phyloP scores from a whole-genome alignment of 2,113 vertebrate species.

The Dasyprocta punctata region DNA sequence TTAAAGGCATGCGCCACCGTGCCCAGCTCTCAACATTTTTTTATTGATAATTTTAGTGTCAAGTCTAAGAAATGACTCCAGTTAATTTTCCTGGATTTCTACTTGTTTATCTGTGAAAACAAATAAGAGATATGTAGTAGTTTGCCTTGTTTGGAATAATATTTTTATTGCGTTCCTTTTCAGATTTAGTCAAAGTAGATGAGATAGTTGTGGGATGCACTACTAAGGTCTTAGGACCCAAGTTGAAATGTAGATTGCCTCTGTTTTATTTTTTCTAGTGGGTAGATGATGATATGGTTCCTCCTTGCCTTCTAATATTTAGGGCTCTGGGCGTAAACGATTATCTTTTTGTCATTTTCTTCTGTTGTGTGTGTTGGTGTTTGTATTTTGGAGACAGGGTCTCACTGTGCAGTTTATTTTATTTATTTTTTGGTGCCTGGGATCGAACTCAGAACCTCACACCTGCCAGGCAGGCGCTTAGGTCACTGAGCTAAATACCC shows the following conservation, averaged over 20 bases:
- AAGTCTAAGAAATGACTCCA: not conserved
- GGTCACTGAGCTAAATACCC: too few relatives aligned
- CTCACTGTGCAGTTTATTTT: too few relatives aligned
- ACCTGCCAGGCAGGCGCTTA: too few relatives aligned
- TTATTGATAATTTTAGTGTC: too few relatives aligned
- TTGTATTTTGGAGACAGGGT: not conserved
- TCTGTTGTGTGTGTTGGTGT: not conserved
- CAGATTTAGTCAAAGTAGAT: not conserved
- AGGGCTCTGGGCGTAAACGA: not conserved
- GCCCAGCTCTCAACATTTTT: too few relatives aligned
- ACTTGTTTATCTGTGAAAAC: constrained; percentile 28
- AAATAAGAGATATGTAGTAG: not conserved
- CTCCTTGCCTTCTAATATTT: not conserved
- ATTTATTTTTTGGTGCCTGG: too few relatives aligned
- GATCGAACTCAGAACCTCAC: too few relatives aligned
- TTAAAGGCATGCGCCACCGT: not conserved
- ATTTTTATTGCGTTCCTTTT: not conserved
- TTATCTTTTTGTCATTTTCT: not conserved
- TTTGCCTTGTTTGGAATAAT: constrained; percentile 8
- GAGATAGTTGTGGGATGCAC: not conserved
- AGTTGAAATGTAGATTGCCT: not conserved
- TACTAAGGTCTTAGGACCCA: not conserved
- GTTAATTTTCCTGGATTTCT: constrained; percentile 34
- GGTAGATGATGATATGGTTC: not conserved
- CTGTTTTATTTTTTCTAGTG: not conserved